Evolutionary conservation across 2,797 vertebrate genomes (phyloP), one percentile per base, ranked within the genome.

Genomic region (Sebastes oblongus): DNA sequence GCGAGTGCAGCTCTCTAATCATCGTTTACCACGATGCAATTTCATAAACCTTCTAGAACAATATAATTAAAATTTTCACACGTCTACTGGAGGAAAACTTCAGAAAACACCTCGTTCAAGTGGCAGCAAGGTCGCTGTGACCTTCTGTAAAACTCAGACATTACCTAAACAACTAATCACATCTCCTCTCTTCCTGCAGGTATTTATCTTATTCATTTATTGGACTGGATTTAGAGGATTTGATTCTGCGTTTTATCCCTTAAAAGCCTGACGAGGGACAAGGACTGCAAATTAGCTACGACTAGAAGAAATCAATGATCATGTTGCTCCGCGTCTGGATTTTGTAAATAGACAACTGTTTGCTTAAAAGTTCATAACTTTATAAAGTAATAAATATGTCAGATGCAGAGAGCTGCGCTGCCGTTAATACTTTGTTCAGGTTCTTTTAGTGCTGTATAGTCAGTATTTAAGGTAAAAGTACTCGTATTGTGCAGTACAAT

Each of bases 21-120:
- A 82, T 78, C 65, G 24, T 85, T 86, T 18, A 90, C 85, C 80
- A 82, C 67, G 10, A 68, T 55, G 69, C 75, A 78, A 83, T 75
- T 87, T 80, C 81, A 83, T 69, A 80, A 91, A 82, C 67, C 72
- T 52, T 56, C 59, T 2, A 27, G 32, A 80, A 81, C 81, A 75
- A 83, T 70, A 59, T 68, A 42, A 87, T 85, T 84, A 82, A 80
- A 82, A 66, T 18, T 13, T 66, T 18, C 76, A 77, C 58, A 29
- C 58, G 72, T 62, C 58, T 67, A 61, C 73, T 22, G 77, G 64
- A 42, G 20, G 61, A 58, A 80, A 55, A 39, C 36, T 39, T 39
- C 36, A 14, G 13, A 58, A 18, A 25, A 58, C 24, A 11, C 30
- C 5, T 32, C 20, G 68, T 39, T 25, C 10, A 59, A 59, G 12